Conservation (phyloP, 1,140 invertebrate species). For the Scaptomyza graminum region DNA sequence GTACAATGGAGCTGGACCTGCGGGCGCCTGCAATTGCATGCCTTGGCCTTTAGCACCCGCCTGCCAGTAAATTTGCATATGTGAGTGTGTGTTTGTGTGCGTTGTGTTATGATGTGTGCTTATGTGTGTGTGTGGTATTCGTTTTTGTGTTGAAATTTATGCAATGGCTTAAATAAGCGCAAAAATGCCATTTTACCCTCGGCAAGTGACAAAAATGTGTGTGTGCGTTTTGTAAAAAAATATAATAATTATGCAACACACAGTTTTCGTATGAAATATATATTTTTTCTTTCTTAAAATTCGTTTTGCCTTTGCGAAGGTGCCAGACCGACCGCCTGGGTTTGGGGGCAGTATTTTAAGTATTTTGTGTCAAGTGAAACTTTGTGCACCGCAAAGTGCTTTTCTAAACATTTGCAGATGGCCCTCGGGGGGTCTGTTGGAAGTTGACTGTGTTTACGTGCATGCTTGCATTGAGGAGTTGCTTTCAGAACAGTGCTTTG, state of each 20-base stretch:
- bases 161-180: conserved; percentile 78
- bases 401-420: conserved; percentile 60
- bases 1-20: conserved; percentile 46
- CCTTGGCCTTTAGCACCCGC: conserved; percentile 47
- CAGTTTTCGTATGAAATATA: conserved; percentile 11
- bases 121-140: conserved; percentile 57
- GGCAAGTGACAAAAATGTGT: conserved; percentile 66
- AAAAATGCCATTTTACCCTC: conserved; percentile 72
- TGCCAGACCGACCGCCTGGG: not conserved
- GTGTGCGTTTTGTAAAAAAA: conserved; percentile 55
- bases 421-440: conserved; percentile 31
- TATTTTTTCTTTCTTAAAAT: not conserved
- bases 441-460: conserved; percentile 27
- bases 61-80: conserved; percentile 67
- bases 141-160: conserved; percentile 74
- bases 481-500: conserved; percentile 37
- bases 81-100: conserved; percentile 10
- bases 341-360: conserved; percentile 34
- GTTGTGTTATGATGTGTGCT: conserved; percentile 16
- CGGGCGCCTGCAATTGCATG: conserved; percentile 66
- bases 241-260: conserved; percentile 64
- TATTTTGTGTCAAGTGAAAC: conserved; percentile 51
- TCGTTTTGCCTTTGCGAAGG: not conserved
- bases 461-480: conserved; percentile 26
- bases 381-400: conserved; percentile 63